phyloP scores from a whole-genome alignment of 2,888 invertebrate genomes.

The Tuta absoluta region DNA sequence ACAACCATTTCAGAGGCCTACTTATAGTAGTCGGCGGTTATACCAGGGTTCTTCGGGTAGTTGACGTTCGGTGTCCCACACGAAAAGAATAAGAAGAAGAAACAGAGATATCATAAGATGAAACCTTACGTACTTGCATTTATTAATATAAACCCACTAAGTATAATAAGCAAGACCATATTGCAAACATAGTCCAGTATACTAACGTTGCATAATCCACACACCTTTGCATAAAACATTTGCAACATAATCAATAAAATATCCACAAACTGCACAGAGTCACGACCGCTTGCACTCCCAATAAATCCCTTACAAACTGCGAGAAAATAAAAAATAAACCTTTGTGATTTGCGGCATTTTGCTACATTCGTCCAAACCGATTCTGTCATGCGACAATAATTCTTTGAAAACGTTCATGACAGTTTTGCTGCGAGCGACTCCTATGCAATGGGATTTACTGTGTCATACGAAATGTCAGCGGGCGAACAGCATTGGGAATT shows the following conservation, averaged over 20 bases:
- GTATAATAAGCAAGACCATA: neutral
- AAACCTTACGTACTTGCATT: neutral
- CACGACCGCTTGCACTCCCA: conserved; percentile 43
- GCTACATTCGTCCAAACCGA: conserved; percentile 42
- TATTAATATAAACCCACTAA: neutral
- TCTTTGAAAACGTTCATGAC: conserved; percentile 68
- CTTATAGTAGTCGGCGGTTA: too few species aligned
- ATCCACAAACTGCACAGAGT: conserved; percentile 44
- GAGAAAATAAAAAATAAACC: conserved; percentile 48
- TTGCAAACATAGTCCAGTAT: neutral
- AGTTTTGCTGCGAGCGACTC: conserved; percentile 47
- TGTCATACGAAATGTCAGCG: conserved; percentile 57
- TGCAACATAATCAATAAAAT: conserved; percentile 43
- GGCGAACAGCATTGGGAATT: conserved; percentile 35
- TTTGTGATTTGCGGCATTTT: conserved; percentile 59
- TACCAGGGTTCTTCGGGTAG: too few species aligned
- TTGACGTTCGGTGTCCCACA: too few species aligned
- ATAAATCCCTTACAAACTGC: conserved; percentile 44
- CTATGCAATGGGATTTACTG: conserved; percentile 59
- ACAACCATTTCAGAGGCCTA: too few species aligned
- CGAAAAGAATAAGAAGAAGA: too few species aligned
- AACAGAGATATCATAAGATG: neutral
- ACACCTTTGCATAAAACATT: conserved; percentile 32
- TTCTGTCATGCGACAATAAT: conserved; percentile 64
- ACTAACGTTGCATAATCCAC: conserved; percentile 6